A percentile compares a stretch with the other conserved stretches of the same genome.
phyloP scores from a whole-genome alignment of 2,888 invertebrate genomes.

The Nomada goodeniana region DNA sequence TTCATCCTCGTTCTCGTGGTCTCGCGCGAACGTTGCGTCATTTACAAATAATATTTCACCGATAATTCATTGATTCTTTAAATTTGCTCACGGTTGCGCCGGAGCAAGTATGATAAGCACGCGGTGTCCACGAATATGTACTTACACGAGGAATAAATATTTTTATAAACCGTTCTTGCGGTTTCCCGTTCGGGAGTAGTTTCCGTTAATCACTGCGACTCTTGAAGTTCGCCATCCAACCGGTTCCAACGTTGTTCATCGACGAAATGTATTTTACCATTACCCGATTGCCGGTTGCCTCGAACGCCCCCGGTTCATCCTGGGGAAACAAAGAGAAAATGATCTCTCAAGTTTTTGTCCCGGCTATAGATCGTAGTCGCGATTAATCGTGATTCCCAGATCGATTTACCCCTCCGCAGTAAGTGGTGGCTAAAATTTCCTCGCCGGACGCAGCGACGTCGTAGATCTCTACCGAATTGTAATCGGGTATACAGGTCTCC shows the following conservation, averaged over 20 bases:
- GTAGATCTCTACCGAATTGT: conserved; percentile 89
- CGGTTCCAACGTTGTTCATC: conserved; percentile 89
- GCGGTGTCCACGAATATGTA: conserved; percentile 3
- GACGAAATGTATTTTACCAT: conserved; percentile 88
- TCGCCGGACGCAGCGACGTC: conserved; percentile 83
- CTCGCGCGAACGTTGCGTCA: conserved; percentile 34
- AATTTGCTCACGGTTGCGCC: conserved; percentile 11
- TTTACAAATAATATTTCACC: conserved; percentile 50
- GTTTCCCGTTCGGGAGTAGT: conserved; percentile 4
- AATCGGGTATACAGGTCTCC: conserved; percentile 87
- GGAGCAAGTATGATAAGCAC: not conserved
- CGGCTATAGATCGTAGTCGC: not conserved
- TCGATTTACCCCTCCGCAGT: conserved; percentile 84
- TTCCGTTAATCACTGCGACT: conserved; percentile 54
- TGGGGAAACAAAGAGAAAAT: conserved; percentile 83
- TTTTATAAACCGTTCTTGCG: conserved; percentile 19
- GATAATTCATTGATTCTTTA: not conserved
- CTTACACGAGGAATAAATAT: conserved; percentile 36
- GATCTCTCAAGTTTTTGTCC: not conserved
- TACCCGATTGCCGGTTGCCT: conserved; percentile 86
- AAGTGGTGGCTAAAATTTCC: conserved; percentile 69
- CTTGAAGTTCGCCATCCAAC: conserved; percentile 87
- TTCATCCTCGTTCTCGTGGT: conserved; percentile 42
- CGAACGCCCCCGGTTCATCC: conserved; percentile 86
- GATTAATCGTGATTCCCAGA: not conserved